Base-by-base conservation (phyloP, 2,797 vertebrate species). In the Cryptoblepharus egeriae region DNA sequence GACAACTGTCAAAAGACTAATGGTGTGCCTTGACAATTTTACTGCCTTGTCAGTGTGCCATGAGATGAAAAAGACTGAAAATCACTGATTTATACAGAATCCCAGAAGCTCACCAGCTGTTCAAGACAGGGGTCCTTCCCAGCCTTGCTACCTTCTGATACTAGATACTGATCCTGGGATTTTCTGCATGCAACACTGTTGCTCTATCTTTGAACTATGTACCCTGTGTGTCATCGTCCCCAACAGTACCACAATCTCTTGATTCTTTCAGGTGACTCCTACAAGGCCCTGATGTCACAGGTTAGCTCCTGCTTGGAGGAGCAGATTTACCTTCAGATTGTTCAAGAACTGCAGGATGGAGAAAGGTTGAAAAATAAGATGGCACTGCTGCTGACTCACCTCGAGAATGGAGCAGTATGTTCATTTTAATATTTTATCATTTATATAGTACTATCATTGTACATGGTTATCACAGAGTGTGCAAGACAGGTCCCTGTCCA, bases 401-500 rank as follows among this genome's bases (percentile, higher is more conserved):
- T 90, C 70, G 78, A 86, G 32, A 79, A 90, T 73, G 91, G 88
- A 26, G 71, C 87, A 86, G 87, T 88, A 75, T 3, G 80, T 82
- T n/a, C 28, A 76, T 24, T 5, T n/a, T 64, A 42, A 24, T 2
- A 1, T 18, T 65, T 81, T 74, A 4, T 13, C 9, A 49, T 65
- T 61, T 64, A 11, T 16, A 20, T 35, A 45, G 39, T 39, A 15
- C 24, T 52, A 52, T 16, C 15, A 52, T 15, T 52, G 49, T 52
- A 52, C 49, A 16, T 52, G 49, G 13, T 52, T 13, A 3, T 52
- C 49, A 16, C 49, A 52, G 13, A 15, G 15, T 15, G 49, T 52
- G n/a, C n/a, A n/a, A n/a, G 49, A 52, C 15, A 52, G 4, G 49
- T 52, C 49, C 18, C 49, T 52, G 49, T 3, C 49, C 39, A 13